Conservation (phyloP, 2,888 invertebrate genomes). For the Cylindroiulus punctatus region DNA sequence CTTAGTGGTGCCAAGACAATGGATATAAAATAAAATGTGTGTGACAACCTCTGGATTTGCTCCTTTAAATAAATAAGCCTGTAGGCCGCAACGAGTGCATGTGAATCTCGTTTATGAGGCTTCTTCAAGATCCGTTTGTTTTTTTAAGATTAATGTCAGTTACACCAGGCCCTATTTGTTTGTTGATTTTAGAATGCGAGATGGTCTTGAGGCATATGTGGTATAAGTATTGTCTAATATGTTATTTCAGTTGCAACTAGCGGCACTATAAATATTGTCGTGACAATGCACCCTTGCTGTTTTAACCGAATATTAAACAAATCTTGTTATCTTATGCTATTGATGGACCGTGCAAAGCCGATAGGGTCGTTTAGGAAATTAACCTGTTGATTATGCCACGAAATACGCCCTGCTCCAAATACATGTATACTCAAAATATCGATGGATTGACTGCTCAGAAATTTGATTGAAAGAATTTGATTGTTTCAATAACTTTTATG, state of each 20-base stretch:
- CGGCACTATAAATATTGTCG: neutral
- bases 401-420: too few relatives aligned
- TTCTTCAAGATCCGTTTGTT: neutral
- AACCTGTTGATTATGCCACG: too few relatives aligned
- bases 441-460: too few relatives aligned
- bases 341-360: too few relatives aligned
- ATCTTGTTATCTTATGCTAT: neutral
- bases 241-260: neutral
- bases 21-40: neutral
- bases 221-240: neutral
- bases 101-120: neutral
- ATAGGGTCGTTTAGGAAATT: neutral
- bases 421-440: too few relatives aligned
- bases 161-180: neutral
- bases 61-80: constrained; percentile 35
- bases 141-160: constrained; percentile 25
- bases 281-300: neutral
- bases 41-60: constrained; percentile 9
- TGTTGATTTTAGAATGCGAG: neutral
- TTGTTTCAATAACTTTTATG: too few relatives aligned
- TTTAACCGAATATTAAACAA: neutral
- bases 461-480: too few relatives aligned
- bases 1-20: constrained; percentile 32
- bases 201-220: neutral
- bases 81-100: neutral